Conservation (phyloP, 2,797 vertebrate species). For the Thripadectes ignobilis region DNA sequence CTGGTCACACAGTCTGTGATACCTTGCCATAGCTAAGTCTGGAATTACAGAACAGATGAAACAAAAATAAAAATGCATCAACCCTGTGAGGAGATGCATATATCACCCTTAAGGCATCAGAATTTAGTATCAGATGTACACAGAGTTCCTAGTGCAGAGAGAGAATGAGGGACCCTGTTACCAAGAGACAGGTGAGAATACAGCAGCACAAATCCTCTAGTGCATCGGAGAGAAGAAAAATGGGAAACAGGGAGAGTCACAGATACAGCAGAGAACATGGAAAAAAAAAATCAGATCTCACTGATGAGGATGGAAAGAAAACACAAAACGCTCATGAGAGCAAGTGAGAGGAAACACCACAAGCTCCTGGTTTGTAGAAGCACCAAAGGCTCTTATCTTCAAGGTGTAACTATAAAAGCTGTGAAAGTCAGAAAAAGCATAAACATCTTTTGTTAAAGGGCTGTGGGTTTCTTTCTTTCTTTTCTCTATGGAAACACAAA, state of each 20-base stretch:
- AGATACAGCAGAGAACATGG: background rate
- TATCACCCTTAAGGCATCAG: background rate
- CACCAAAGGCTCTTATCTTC: background rate
- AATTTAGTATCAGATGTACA: background rate
- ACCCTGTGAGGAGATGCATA: background rate
- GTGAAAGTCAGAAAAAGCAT: background rate
- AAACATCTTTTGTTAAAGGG: background rate
- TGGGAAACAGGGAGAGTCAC: background rate
- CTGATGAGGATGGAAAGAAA: background rate
- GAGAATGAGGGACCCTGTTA: background rate
- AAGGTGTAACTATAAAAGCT: background rate
- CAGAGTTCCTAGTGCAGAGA: background rate
- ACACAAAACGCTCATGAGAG: background rate
- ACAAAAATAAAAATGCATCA: background rate
- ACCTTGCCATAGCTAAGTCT: background rate
- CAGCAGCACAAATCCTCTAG: background rate
- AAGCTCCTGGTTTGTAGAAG: background rate
- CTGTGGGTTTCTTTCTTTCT: background rate
- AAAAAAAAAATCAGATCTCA: background rate
- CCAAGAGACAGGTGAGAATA: background rate
- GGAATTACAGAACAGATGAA: background rate
- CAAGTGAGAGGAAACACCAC: background rate
- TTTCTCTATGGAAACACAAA: background rate
- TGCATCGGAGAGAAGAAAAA: background rate
- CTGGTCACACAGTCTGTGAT: background rate